Percentiles rank a stretch among this genome's conserved stretches.
Conservation (phyloP, 2,888 invertebrate species). For the Ectobius pallidus region DNA sequence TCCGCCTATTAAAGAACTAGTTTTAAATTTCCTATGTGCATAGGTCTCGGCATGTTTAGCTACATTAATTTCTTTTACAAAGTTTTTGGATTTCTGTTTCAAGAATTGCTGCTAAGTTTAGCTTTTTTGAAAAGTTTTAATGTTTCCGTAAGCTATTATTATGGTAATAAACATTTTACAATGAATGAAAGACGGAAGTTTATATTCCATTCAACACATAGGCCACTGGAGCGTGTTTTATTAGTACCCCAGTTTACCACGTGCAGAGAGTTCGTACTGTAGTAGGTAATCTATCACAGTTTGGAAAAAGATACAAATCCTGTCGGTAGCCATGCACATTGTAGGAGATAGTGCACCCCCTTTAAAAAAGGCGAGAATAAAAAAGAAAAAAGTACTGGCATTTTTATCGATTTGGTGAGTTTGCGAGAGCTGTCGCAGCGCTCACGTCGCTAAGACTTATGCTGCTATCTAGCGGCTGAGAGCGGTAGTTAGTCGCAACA, state of each 20-base stretch:
- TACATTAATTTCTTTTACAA: no score
- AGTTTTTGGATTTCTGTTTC: no score
- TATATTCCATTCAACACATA: no score
- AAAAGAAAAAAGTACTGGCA: constrained; percentile 30
- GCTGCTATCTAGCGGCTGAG: constrained; percentile 36
- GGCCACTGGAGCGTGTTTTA: no score
- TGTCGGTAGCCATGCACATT: neutral
- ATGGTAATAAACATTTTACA: no score
- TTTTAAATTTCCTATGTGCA: no score
- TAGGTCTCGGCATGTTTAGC: no score
- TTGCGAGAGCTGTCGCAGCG: constrained; percentile 33
- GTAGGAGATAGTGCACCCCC: constrained; percentile 20
- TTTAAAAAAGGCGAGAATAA: constrained; percentile 31
- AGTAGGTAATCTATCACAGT: neutral
- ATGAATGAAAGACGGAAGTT: no score
- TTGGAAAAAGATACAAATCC: neutral
- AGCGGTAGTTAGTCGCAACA: constrained; percentile 15
- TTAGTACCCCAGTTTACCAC: constrained; percentile 13
- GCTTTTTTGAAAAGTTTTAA: no score
- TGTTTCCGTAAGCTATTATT: no score
- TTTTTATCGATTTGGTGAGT: constrained; percentile 36
- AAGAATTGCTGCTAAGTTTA: no score
- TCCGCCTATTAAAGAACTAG: no score
- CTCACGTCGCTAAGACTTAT: constrained; percentile 28
- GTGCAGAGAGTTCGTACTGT: neutral